A percentile compares a stretch with the other conserved stretches of the same genome.
Evolutionary conservation across 1,140 invertebrate genomes (phyloP).

Genomic region (Scaptomyza graminum): DNA sequence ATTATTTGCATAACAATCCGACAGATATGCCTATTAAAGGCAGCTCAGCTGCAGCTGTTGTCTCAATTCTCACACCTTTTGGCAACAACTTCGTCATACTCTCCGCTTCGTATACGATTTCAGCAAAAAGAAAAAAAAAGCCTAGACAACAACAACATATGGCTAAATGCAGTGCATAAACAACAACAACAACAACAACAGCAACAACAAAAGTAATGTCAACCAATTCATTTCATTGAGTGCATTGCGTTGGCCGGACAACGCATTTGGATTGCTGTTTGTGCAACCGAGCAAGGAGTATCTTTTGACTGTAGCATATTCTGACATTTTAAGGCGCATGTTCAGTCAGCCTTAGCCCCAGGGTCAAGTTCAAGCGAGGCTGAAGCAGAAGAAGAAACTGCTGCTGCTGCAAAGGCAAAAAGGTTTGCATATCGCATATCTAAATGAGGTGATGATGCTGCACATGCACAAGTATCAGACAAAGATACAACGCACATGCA

Average conservation of each 20-base stretch:
- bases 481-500: conserved; percentile 66
- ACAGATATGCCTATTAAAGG: conserved; percentile 76
- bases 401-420: conserved; percentile 54
- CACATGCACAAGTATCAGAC: conserved; percentile 67
- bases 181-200: conserved; percentile 19
- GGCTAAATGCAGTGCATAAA: conserved; percentile 16
- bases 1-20: conserved; percentile 70
- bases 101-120: conserved; percentile 60
- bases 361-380: conserved; percentile 71
- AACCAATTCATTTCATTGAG: conserved; percentile 81
- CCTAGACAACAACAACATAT: conserved; percentile 30
- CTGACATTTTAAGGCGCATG: conserved; percentile 75
- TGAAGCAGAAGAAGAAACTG: conserved; percentile 28
- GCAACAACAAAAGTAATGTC: conserved; percentile 63
- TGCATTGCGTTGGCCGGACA: conserved; percentile 71
- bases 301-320: conserved; percentile 36
- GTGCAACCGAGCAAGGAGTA: conserved; percentile 26
- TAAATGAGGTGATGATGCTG: conserved; percentile 81
- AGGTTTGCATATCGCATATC: conserved; percentile 79
- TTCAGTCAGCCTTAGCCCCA: conserved; percentile 73
- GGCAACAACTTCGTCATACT: conserved; percentile 22
- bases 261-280: conserved; percentile 13
- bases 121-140: conserved; percentile 48
- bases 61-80: conserved; percentile 68
- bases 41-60: conserved; percentile 71